A percentile compares a stretch with the other conserved stretches of the same genome.
These are phyloP conservation scores for Chydorus sphaericus DNA, from an alignment of 2,888 invertebrate species.

Conservation along the genomic window DNA sequence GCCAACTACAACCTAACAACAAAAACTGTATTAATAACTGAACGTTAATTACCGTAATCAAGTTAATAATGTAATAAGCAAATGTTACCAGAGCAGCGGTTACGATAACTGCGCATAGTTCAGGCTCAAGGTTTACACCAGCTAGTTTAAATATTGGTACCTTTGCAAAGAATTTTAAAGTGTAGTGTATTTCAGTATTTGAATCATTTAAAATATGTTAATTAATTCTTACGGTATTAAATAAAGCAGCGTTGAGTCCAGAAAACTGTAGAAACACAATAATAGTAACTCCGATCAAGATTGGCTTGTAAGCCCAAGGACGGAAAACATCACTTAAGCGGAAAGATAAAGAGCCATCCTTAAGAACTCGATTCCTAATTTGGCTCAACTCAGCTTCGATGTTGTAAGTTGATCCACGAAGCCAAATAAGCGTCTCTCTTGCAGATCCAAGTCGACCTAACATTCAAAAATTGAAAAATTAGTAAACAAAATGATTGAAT, in stretches of 20 bases:
- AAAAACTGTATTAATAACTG: not conserved
- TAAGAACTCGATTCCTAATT: not conserved
- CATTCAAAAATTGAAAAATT: not conserved
- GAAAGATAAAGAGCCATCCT: not conserved
- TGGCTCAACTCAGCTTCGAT: not conserved
- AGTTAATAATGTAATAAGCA: not conserved
- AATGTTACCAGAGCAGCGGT: not conserved
- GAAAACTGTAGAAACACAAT: not conserved
- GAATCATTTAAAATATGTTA: too few species aligned
- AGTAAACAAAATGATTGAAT: not conserved
- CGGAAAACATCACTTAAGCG: not conserved
- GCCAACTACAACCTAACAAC: conserved; percentile 30
- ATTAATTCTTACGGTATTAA: not conserved
- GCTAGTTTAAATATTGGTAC: not conserved
- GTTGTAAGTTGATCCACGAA: not conserved
- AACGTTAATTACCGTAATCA: not conserved
- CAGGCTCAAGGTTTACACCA: not conserved
- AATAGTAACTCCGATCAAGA: not conserved
- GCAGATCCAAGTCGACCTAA: not conserved
- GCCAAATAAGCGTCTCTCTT: not conserved
- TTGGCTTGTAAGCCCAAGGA: not conserved
- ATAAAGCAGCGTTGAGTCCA: not conserved
- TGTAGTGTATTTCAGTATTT: too few species aligned
- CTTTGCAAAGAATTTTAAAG: too few species aligned
- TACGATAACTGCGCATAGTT: not conserved